A percentile compares a stretch with the other conserved stretches of the same genome.
phyloP scores from a whole-genome alignment of 2,797 vertebrate species.

The Nothura maculosa region DNA sequence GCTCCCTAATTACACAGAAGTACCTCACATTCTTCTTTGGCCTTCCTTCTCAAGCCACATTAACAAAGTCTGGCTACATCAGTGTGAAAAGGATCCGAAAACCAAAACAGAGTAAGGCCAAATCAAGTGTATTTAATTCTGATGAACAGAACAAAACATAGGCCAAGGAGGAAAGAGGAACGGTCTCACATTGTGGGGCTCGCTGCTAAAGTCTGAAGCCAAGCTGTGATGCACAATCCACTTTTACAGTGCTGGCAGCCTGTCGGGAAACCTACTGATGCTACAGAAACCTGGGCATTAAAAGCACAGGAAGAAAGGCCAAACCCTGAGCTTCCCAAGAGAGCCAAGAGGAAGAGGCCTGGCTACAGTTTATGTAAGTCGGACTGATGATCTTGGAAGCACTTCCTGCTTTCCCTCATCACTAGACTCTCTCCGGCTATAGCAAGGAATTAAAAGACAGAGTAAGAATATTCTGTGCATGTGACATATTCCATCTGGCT shows the following conservation, averaged over 20 bases:
- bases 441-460: neutral
- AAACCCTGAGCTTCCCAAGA: neutral
- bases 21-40: neutral
- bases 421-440: neutral
- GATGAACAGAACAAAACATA: neutral
- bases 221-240: neutral
- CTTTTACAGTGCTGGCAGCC: neutral
- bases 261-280: neutral
- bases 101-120: neutral
- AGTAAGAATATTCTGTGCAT: neutral
- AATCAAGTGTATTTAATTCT: neutral
- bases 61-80: neutral
- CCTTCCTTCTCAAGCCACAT: neutral
- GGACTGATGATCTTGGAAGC: neutral
- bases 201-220: neutral
- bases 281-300: neutral
- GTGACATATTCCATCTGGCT: conserved; percentile 27
- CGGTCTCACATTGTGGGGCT: neutral
- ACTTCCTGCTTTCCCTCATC: neutral
- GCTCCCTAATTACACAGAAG: neutral
- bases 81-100: neutral
- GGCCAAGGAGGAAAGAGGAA: conserved; percentile 5
- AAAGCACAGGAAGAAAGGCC: neutral
- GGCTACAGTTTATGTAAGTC: neutral
- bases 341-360: neutral